Evolutionary conservation across 1,140 invertebrate genomes (phyloP).

Genomic region (Calosoma granatense): DNA sequence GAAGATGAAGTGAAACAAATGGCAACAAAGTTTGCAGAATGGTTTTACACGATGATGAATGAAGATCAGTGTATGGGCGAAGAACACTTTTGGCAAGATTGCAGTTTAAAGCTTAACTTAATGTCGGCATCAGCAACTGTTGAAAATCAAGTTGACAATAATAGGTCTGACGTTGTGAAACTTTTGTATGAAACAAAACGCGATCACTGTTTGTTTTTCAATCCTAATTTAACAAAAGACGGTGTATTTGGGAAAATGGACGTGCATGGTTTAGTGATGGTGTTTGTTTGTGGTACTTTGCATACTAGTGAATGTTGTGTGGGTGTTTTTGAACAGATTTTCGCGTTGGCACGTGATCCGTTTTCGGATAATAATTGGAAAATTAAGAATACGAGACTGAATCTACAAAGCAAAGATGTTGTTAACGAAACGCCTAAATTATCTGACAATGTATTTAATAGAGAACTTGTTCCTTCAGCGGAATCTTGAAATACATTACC

Average conservation of each 20-base stretch:
- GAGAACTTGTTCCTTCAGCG: not conserved
- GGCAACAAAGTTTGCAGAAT: conserved; percentile 43
- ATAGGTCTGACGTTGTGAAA: conserved; percentile 28
- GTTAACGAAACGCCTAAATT: conserved; percentile 22
- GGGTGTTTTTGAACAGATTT: conserved; percentile 55
- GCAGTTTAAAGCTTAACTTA: conserved; percentile 22
- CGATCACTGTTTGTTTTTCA: conserved; percentile 44
- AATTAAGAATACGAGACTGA: conserved; percentile 39
- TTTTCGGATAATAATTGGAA: conserved; percentile 48
- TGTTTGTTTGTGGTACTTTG: conserved; percentile 50
- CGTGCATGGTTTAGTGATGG: conserved; percentile 47
- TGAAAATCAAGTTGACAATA: conserved; percentile 21
- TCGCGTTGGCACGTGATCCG: conserved; percentile 49
- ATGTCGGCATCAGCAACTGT: conserved; percentile 24
- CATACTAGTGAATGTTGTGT: conserved; percentile 37
- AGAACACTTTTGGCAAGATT: conserved; percentile 48
- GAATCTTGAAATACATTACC: no score
- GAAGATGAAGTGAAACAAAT: conserved; percentile 31
- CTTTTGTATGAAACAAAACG: conserved; percentile 31
- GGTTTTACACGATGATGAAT: conserved; percentile 52
- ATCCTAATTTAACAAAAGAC: conserved; percentile 43
- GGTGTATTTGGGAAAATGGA: conserved; percentile 45
- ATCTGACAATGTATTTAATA: conserved; percentile 21
- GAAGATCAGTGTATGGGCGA: conserved; percentile 32
- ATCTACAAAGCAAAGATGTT: conserved; percentile 29